These are phyloP conservation scores for Buathra laborator DNA, from an alignment of 2,888 invertebrate genomes.

Conservation along the genomic window DNA sequence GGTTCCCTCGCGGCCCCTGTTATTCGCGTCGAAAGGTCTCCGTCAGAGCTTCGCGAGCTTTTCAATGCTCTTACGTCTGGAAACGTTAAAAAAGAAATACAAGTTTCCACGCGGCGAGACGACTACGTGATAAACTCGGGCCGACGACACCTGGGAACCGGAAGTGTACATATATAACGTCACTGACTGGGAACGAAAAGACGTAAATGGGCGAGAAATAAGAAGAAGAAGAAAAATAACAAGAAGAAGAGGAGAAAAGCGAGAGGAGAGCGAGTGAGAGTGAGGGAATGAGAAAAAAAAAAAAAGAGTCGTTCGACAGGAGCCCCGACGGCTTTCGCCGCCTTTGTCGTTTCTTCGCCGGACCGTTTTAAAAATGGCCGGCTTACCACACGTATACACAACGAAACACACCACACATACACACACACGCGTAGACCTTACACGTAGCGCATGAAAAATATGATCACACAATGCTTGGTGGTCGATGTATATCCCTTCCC, in stretches of 20 bases:
- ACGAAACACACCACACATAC: background rate
- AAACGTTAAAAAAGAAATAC: background rate
- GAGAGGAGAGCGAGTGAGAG: slow-evolving; percentile 48
- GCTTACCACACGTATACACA: slow-evolving; percentile 6
- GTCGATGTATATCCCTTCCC: slow-evolving; percentile 44
- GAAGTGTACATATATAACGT: slow-evolving; percentile 58
- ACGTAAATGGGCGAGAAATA: slow-evolving; percentile 62
- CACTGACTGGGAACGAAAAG: slow-evolving; percentile 55
- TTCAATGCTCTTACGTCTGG: background rate
- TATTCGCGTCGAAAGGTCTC: background rate
- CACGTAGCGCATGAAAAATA: slow-evolving; percentile 40
- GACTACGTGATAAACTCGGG: background rate
- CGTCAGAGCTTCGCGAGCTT: background rate
- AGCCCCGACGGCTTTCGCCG: slow-evolving; percentile 68
- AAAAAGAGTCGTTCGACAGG: slow-evolving; percentile 63
- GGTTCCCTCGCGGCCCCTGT: background rate
- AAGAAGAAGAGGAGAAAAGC: slow-evolving; percentile 38
- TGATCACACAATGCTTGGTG: slow-evolving; percentile 38
- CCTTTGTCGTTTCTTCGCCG: slow-evolving; percentile 65
- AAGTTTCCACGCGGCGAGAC: slow-evolving; percentile 4
- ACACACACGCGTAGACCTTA: slow-evolving; percentile 23
- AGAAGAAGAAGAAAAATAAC: slow-evolving; percentile 39
- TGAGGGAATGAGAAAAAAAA: slow-evolving; percentile 42
- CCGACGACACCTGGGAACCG: slow-evolving; percentile 55
- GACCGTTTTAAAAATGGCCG: slow-evolving; percentile 62